Percentiles rank a stretch among this genome's conserved stretches.
Evolutionary conservation across 2,797 vertebrate species (phyloP).

Genomic region (Poecile montanus): DNA sequence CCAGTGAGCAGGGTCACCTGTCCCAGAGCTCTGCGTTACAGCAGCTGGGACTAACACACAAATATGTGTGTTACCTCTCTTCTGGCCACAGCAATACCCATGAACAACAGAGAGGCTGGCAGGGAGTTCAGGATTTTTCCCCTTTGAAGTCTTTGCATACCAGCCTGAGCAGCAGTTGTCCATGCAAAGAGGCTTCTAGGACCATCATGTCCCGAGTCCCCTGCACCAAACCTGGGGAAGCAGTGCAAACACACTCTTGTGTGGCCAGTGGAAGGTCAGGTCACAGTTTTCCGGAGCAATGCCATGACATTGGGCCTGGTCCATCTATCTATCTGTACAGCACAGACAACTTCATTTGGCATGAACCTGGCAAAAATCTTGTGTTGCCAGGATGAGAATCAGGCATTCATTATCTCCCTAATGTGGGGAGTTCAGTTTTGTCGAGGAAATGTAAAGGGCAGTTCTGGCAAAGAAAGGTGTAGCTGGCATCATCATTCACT

Average conservation of each 20-base stretch:
- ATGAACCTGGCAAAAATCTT: rapidly evolving
- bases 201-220: rapidly evolving
- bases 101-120: neutral
- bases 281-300: rapidly evolving
- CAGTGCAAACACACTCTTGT: neutral
- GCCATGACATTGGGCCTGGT: neutral
- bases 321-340: neutral
- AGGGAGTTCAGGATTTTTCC: neutral
- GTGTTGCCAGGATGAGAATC: neutral
- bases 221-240: neutral
- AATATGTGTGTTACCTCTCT: neutral
- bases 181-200: neutral
- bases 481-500: neutral
- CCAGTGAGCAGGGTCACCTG: rapidly evolving
- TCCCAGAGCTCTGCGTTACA: neutral
- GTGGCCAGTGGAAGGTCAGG: neutral
- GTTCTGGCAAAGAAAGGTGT: neutral
- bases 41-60: neutral
- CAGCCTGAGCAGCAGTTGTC: neutral
- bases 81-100: neutral
- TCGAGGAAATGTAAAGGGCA: neutral
- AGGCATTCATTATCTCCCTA: neutral
- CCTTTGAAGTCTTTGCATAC: neutral
- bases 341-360: neutral
- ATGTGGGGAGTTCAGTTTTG: neutral